Evolutionary conservation across 1,140 invertebrate species (phyloP).

Genomic region (Microplitis demolitor): DNA sequence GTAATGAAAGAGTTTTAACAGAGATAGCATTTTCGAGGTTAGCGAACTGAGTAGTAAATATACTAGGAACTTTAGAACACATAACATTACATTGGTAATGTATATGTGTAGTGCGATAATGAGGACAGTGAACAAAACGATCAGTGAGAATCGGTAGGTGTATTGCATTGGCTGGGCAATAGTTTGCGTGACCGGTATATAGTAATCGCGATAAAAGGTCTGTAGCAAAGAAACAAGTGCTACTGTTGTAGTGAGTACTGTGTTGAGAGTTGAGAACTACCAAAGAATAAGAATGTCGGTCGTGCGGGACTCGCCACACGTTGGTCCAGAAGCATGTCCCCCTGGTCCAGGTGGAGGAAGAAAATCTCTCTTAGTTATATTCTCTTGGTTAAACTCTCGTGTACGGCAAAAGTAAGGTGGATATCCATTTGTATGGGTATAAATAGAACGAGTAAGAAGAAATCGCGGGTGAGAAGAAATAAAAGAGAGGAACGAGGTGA

Average conservation of each 20-base stretch:
- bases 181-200: slow-evolving; percentile 17
- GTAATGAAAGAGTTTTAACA: no score
- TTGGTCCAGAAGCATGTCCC: neutral
- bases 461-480: neutral
- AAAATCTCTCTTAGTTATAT: neutral
- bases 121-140: slow-evolving; percentile 3
- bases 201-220: slow-evolving; percentile 25
- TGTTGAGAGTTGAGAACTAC: neutral
- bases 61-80: neutral
- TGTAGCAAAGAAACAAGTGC: neutral
- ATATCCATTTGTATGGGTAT: neutral
- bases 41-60: neutral
- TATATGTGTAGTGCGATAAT: slow-evolving; percentile 14
- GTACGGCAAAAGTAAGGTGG: neutral
- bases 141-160: slow-evolving; percentile 5
- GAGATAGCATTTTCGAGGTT: no score
- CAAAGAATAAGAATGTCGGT: slow-evolving; percentile 12
- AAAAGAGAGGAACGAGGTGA: slow-evolving; percentile 8
- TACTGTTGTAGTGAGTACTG: neutral
- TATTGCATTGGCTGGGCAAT: neutral
- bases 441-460: neutral
- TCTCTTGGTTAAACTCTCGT: neutral
- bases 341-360: slow-evolving; percentile 10
- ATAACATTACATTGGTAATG: neutral
- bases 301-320: slow-evolving; percentile 1